Base-by-base conservation (phyloP, 2,888 invertebrate species). In the Leucoma salicis region DNA sequence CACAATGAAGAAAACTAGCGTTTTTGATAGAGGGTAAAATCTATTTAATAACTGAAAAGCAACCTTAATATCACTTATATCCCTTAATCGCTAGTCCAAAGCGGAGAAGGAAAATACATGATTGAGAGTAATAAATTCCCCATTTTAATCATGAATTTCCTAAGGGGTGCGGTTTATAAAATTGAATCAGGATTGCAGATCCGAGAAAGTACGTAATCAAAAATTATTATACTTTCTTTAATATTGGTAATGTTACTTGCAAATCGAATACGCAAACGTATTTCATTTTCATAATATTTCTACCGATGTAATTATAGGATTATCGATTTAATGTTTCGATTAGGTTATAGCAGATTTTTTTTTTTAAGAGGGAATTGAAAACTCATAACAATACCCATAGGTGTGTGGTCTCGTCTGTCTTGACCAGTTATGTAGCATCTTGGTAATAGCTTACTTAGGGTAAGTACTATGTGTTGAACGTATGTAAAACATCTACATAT, bases 191-290 rank as follows among this genome's bases (percentile, higher is more conserved):
- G 83, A 72, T 66, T 70, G 76, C 74, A 81, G 78, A 83, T 82
- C 82, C 80, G 82, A 81, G 79, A 83, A 81, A 75, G 27, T 21
- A 8, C 8, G 82, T 85, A 85, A 86, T 84, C 82, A 82, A 82
- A 83, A 83, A 84, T 78, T 82, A 83, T 83, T 82, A 83, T 86
- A 78, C 78, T 74, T n/a, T 78, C 77, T 78, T 74, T 76, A 70
- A 77, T 74, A 71, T 68, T 69, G 70, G 63, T 66, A 76, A 76
- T 70, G 70, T 74, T 75, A 70, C 64, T 75, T 60, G 69, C 68
- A 74, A 74, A 74, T 71, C 72, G 76, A 74, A 77, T 77, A 69
- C 64, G 55, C 33, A 46, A 21, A 21, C 8, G 6, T 21, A 21
- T 21, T 8, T 6, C 21, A 21, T 21, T 21, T 21, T 6, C 8